Evolutionary conservation across 2,113 vertebrate genomes (phyloP), one percentile per base, ranked within the genome.

Genomic region (Callipepla squamata): DNA sequence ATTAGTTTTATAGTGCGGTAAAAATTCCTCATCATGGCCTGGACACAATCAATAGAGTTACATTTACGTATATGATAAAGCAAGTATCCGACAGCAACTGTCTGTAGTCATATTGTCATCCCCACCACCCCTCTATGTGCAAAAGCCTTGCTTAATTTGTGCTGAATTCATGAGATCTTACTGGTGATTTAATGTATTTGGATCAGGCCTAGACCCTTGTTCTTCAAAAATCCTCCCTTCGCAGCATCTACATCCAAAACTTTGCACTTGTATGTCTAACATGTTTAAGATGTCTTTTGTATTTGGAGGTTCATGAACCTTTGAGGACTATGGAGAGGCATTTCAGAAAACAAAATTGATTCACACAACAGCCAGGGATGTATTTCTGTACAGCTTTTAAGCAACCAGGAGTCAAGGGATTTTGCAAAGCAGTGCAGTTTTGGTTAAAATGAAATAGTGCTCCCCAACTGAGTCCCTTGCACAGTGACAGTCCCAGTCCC

Each of bases 361-460:
- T 92, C 69, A 79, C 0, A 0, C 50, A 28, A 40, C 73, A 58
- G 40, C 30, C 40, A 2, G 13, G 48, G 77, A 45, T 26, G 10
- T 17, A 12, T 72, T 93, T 78, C 38, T 72, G 1, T 9, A 2
- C 0, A 6, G 18, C 48, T 81, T 47, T 57, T 57, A 81, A 72
- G 57, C 88, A 88, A 77, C 2, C 0, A 0, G 0, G 58, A 79
- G 30, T 9, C 36, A 23, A 0, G 1, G 63, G 44, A 53, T 83
- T 63, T 87, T 69, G 69, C 34, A 87, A 84, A 89, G 48, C 25
- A 78, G 62, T 50, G 58, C 48, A 22, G 36, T 11, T 86, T 55
- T 8, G 58, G 62, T 12, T 68, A 30, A 90, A 80, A 83, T 13
- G 5, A 53, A 65, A 65, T 0, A 0, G 5, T 16, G 42, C 45